phyloP scores from a whole-genome alignment of 92 coral and sea anemone species.

The Scolanthus callimorphus region DNA sequence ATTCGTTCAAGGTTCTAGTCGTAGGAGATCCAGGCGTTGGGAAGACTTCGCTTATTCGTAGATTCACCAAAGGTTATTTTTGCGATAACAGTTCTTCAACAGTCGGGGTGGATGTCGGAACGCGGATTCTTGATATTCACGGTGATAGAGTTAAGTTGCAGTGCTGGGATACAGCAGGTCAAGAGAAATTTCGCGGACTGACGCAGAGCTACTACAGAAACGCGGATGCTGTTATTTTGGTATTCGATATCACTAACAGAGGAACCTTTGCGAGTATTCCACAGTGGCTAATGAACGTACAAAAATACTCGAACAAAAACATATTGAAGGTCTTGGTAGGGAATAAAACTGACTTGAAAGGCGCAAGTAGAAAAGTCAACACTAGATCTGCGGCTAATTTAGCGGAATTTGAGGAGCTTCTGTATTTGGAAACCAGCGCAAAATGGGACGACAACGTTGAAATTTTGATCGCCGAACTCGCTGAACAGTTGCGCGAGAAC shows the following conservation, averaged over 20 bases:
- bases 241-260: slow-evolving; percentile 94
- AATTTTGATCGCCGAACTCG: slow-evolving; percentile 78
- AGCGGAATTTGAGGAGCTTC: slow-evolving; percentile 95
- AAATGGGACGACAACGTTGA: slow-evolving; percentile 98
- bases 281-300: slow-evolving; percentile 93
- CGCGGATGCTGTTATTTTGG: slow-evolving; percentile 94
- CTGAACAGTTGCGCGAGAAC: slow-evolving; percentile 92
- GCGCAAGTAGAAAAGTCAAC: slow-evolving; percentile 83
- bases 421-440: slow-evolving; percentile 94
- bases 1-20: slow-evolving; percentile 85
- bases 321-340: slow-evolving; percentile 90
- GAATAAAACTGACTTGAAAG: slow-evolving; percentile 94
- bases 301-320: slow-evolving; percentile 70
- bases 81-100: slow-evolving; percentile 88
- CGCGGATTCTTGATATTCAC: slow-evolving; percentile 78
- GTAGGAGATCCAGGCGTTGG: slow-evolving; percentile 98
- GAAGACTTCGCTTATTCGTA: slow-evolving; percentile 90
- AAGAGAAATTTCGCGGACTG: slow-evolving; percentile 83
- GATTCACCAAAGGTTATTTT: slow-evolving; percentile 94
- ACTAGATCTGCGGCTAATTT: slow-evolving; percentile 92
- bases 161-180: slow-evolving; percentile 99
- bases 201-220: slow-evolving; percentile 94
- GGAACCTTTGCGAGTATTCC: slow-evolving; percentile 97
- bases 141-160: slow-evolving; percentile 96
- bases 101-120: slow-evolving; percentile 91